Percentiles rank a stretch among this genome's conserved stretches.
Conservation (phyloP, 2,888 invertebrate genomes). For the Argyra leucocephala region DNA sequence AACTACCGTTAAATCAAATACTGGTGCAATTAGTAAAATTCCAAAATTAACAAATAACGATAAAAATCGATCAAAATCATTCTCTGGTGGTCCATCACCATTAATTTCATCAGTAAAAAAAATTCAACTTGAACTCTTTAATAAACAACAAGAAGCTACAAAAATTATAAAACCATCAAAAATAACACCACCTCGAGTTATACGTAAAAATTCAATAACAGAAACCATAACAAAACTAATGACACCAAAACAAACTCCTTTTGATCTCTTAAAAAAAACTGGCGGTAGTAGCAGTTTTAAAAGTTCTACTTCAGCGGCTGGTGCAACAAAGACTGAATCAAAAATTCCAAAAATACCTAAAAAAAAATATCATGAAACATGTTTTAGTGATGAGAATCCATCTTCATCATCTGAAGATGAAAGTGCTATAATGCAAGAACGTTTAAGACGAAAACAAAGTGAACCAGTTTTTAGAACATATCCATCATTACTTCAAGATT, state of each 20-base stretch:
- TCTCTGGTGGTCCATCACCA: conserved; percentile 35
- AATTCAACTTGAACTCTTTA: conserved; percentile 38
- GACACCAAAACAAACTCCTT: conserved; percentile 19
- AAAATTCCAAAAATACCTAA: conserved; percentile 39
- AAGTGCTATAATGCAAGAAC: conserved; percentile 24
- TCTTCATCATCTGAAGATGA: conserved; percentile 43
- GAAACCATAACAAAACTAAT: conserved; percentile 38
- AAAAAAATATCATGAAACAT: conserved; percentile 52
- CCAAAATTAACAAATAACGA: conserved; percentile 28
- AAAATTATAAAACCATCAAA: conserved; percentile 27
- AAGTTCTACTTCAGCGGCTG: conserved; percentile 26
- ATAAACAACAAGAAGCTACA: conserved; percentile 28
- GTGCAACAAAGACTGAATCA: conserved; percentile 34
- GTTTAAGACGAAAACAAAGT: conserved; percentile 35
- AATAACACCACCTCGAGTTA: conserved; percentile 26
- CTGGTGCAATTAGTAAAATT: conserved; percentile 28
- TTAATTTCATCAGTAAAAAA: conserved; percentile 37
- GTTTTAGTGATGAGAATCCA: conserved; percentile 54
- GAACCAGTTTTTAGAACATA: conserved; percentile 40
- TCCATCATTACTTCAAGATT: conserved; percentile 33
- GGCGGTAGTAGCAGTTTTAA: conserved; percentile 27
- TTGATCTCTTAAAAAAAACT: conserved; percentile 16
- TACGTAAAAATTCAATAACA: conserved; percentile 34
- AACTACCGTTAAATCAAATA: conserved; percentile 18
- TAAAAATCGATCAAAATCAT: conserved; percentile 37